Percentiles rank a stretch among this genome's conserved stretches.
These are phyloP conservation scores for Sebastes wilsoni DNA, from an alignment of 2,797 vertebrate genomes.

Conservation along the genomic window DNA sequence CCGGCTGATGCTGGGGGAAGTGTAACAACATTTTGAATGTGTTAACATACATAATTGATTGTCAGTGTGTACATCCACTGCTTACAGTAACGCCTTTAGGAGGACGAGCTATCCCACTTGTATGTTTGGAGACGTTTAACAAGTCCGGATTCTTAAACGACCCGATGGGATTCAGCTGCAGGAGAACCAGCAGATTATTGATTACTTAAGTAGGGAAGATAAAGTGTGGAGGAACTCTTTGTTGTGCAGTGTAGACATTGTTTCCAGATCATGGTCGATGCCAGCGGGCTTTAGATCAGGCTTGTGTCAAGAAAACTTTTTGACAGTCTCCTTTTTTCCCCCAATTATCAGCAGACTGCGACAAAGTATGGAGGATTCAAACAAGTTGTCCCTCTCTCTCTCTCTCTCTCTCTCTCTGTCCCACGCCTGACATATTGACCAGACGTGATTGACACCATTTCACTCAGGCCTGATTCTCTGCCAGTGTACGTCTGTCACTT, in stretches of 20 bases:
- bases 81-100: conserved; percentile 37
- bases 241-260: conserved; percentile 27
- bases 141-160: conserved; percentile 49
- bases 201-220: conserved; percentile 40
- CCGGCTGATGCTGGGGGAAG: conserved; percentile 25
- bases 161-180: conserved; percentile 34
- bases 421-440: conserved; percentile 42
- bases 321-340: neutral
- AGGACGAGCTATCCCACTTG: conserved; percentile 31
- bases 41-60: conserved; percentile 72
- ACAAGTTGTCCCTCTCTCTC: conserved; percentile 19
- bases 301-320: conserved; percentile 13
- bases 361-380: conserved; percentile 16
- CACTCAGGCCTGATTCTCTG: conserved; percentile 52
- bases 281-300: conserved; percentile 1
- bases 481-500: conserved; percentile 47
- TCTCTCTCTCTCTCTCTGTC: neutral
- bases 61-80: conserved; percentile 46
- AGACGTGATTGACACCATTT: conserved; percentile 55
- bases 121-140: conserved; percentile 40
- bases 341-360: conserved; percentile 13
- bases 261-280: conserved; percentile 31
- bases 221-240: conserved; percentile 33
- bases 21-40: conserved; percentile 40
- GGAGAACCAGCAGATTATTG: conserved; percentile 46